Percentiles rank a stretch among this genome's conserved stretches.
Conservation (phyloP, 2,888 invertebrate species). For the Marronus borbonicus region DNA sequence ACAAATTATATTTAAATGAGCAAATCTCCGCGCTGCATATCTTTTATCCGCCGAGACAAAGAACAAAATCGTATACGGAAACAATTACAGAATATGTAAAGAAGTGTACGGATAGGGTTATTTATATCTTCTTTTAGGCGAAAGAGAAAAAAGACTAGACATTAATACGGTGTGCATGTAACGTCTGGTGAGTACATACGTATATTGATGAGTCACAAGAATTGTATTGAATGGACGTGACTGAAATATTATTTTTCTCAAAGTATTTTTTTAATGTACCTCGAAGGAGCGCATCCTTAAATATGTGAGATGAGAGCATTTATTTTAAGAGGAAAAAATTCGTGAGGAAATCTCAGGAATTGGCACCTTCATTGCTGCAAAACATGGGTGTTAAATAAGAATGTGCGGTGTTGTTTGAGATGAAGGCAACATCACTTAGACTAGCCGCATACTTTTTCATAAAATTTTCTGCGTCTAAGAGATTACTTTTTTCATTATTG, state of each 20-base stretch:
- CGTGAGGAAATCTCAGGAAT: no score
- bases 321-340: no score
- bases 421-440: no score
- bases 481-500: no score
- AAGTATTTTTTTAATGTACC: no score
- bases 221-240: slow-evolving; percentile 19
- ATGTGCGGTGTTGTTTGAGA: no score
- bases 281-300: no score
- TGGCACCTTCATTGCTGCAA: no score
- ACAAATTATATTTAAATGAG: slow-evolving; percentile 46
- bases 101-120: slow-evolving; percentile 26
- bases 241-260: background rate
- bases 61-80: slow-evolving; percentile 28
- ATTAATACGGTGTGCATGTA: background rate
- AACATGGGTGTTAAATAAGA: no score
- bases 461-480: no score
- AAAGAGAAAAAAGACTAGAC: slow-evolving; percentile 3
- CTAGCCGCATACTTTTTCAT: no score
- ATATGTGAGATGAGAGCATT: no score
- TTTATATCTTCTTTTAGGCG: slow-evolving; percentile 11
- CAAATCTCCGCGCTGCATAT: background rate
- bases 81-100: slow-evolving; percentile 41
- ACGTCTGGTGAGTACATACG: background rate
- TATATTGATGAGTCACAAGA: slow-evolving; percentile 17
- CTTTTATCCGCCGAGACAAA: slow-evolving; percentile 7